Conservation (phyloP, 2,888 invertebrate genomes). For the Dioctria rufipes region DNA sequence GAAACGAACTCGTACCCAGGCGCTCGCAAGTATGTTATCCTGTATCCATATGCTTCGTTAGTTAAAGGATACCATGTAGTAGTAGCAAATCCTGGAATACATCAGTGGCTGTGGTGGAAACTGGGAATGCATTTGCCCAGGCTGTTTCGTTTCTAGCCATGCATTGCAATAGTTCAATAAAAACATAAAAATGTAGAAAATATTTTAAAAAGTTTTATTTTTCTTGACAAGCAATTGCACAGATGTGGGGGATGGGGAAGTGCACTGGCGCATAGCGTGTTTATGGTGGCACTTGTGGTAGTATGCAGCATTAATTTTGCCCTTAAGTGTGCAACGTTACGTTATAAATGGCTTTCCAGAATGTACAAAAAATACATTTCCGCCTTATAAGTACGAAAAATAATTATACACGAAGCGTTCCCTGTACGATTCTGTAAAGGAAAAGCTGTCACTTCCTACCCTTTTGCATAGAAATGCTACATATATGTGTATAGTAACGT, state of each 20-base stretch:
- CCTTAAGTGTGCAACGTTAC: conserved; percentile 48
- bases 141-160: conserved; percentile 9
- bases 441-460: conserved; percentile 43
- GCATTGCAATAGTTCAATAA: conserved; percentile 19
- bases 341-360: conserved; percentile 51
- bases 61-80: conserved; percentile 24
- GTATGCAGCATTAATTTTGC: conserved; percentile 42
- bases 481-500: too few species aligned
- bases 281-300: conserved; percentile 24
- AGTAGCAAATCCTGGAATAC: neutral
- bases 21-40: conserved; percentile 4
- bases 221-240: neutral
- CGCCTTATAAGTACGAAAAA: conserved; percentile 50
- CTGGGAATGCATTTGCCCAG: neutral
- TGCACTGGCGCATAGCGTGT: neutral
- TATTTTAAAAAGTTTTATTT: conserved; percentile 29
- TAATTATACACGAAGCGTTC: conserved; percentile 49
- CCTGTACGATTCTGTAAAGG: conserved; percentile 43
- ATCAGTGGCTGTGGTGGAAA: neutral
- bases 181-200: conserved; percentile 15
- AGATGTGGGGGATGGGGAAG: neutral
- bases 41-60: conserved; percentile 3
- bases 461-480: neutral
- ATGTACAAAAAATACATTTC: conserved; percentile 49
- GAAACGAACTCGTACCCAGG: conserved; percentile 21